Percentiles rank a stretch among this genome's conserved stretches.
phyloP scores from a whole-genome alignment of 2,888 invertebrate genomes.

The Idaea dimidiata region DNA sequence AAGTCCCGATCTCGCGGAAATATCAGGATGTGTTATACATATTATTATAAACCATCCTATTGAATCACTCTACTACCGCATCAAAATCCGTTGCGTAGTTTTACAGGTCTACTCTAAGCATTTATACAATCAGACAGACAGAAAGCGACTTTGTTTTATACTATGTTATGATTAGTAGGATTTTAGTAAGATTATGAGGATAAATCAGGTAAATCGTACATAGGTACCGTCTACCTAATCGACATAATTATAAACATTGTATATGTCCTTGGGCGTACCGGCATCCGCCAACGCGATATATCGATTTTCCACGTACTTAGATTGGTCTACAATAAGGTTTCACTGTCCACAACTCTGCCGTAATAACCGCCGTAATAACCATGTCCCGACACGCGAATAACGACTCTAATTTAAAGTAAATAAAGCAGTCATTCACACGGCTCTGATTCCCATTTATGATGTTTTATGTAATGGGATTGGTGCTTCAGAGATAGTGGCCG shows the following conservation, averaged over 20 bases:
- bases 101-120: too few species aligned
- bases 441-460: conserved; percentile 23
- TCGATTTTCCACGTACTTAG: conserved; percentile 73
- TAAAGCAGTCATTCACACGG: conserved; percentile 28
- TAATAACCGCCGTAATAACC: conserved; percentile 37
- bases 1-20: too few species aligned
- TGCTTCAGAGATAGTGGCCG: conserved; percentile 42
- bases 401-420: conserved; percentile 26
- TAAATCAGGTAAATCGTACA: too few species aligned
- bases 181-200: too few species aligned
- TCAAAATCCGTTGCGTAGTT: too few species aligned
- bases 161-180: too few species aligned
- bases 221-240: conserved; percentile 26
- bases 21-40: too few species aligned
- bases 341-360: conserved; percentile 49
- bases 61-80: too few species aligned
- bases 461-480: conserved; percentile 19
- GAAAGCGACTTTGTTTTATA: too few species aligned
- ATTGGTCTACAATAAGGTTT: conserved; percentile 71
- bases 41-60: too few species aligned
- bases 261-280: conserved; percentile 56
- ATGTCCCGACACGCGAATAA: conserved; percentile 31
- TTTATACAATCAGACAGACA: too few species aligned
- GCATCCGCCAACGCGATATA: conserved; percentile 67
- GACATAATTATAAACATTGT: conserved; percentile 41